A percentile compares a stretch with the other conserved stretches of the same genome.
Conservation (phyloP, 2,888 invertebrate species). For the Agelastica alni region DNA sequence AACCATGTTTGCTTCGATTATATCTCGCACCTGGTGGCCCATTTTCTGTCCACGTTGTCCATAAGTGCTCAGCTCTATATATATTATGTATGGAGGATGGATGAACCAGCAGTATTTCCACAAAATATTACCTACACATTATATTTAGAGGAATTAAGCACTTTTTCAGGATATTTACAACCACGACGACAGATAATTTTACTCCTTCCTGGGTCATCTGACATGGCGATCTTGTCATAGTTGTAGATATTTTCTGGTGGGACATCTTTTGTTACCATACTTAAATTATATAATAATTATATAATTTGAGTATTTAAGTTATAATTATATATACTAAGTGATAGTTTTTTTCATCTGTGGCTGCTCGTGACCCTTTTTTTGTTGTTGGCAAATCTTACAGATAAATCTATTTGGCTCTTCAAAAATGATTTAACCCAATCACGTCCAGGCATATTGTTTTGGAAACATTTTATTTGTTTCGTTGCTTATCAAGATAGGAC, state of each 20-base stretch:
- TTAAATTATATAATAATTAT: too few species aligned
- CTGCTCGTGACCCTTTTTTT: too few species aligned
- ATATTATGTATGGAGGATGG: constrained; percentile 13
- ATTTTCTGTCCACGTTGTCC: constrained; percentile 13
- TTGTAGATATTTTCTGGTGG: not conserved
- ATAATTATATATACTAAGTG: too few species aligned
- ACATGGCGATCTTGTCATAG: not conserved
- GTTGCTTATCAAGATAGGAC: too few species aligned
- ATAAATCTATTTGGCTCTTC: too few species aligned
- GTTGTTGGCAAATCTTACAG: too few species aligned
- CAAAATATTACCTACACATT: constrained; percentile 9
- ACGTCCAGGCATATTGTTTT: too few species aligned
- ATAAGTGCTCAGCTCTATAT: constrained; percentile 6
- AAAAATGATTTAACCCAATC: too few species aligned
- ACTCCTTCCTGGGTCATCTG: not conserved
- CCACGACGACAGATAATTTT: not conserved
- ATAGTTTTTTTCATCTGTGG: too few species aligned
- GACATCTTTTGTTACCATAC: too few species aligned
- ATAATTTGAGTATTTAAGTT: too few species aligned
- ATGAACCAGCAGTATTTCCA: constrained; percentile 5
- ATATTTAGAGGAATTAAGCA: constrained; percentile 9
- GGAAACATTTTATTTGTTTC: too few species aligned
- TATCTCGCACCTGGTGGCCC: constrained; percentile 5
- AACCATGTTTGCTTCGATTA: constrained; percentile 16
- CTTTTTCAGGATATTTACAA: constrained; percentile 7